Conservation (phyloP, 2,113 vertebrate genomes). For the Sceloporus undulatus region DNA sequence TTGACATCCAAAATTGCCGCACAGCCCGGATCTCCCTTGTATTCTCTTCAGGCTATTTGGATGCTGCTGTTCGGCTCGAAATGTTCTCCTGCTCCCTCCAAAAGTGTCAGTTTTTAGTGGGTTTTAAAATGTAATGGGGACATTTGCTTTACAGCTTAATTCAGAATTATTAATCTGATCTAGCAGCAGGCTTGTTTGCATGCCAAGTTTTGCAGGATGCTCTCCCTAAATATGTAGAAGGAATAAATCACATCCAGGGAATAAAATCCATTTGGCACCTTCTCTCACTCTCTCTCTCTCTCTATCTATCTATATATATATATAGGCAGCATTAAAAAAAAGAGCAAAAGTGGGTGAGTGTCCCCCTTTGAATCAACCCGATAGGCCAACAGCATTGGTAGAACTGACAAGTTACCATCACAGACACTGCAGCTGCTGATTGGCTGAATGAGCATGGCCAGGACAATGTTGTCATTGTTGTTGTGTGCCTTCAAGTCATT, state of each 20-base stretch:
- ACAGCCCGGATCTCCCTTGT: slow-evolving; percentile 65
- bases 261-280: slow-evolving; percentile 29
- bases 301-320: neutral
- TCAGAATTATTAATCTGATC: slow-evolving; percentile 69
- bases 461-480: neutral
- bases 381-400: neutral
- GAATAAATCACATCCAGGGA: slow-evolving; percentile 48
- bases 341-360: neutral
- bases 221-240: slow-evolving; percentile 33
- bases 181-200: slow-evolving; percentile 64
- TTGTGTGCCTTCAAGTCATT: no score
- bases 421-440: slow-evolving; percentile 11
- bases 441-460: neutral
- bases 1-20: slow-evolving; percentile 76
- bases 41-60: slow-evolving; percentile 73
- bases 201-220: slow-evolving; percentile 48
- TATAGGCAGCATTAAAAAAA: neutral
- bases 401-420: neutral
- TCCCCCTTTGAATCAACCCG: neutral
- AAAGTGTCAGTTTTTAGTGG: slow-evolving; percentile 59
- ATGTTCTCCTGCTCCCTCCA: slow-evolving; percentile 59
- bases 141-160: slow-evolving; percentile 68
- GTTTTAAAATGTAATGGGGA: slow-evolving; percentile 64
- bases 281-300: no score
- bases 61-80: slow-evolving; percentile 62